Percentiles rank a stretch among this genome's conserved stretches.
Conservation (phyloP, 2,888 invertebrate genomes). For the Drosophila rellima region DNA sequence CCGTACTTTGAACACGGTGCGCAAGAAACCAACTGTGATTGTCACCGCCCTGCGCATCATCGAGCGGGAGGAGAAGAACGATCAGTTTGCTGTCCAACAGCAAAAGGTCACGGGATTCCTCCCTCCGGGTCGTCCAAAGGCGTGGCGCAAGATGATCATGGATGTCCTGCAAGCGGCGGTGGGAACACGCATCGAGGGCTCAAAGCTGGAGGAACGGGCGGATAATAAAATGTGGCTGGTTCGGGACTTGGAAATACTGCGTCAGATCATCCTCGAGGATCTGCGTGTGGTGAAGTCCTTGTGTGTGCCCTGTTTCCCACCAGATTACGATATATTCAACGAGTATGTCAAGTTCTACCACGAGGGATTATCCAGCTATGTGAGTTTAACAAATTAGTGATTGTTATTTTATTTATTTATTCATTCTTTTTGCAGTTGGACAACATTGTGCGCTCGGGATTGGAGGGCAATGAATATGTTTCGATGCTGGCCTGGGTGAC, state of each 20-base stretch:
- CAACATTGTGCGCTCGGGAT: constrained; percentile 93
- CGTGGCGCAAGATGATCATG: constrained; percentile 95
- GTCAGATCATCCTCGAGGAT: constrained; percentile 96
- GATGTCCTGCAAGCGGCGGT: constrained; percentile 93
- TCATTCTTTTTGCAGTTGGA: constrained; percentile 88
- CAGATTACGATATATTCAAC: constrained; percentile 96
- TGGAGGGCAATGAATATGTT: constrained; percentile 98
- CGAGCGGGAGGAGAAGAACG: constrained; percentile 98
- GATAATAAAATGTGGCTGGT: constrained; percentile 98
- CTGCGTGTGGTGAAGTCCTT: constrained; percentile 95
- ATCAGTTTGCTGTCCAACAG: constrained; percentile 92
- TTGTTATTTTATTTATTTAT: too few relatives aligned
- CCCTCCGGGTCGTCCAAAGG: constrained; percentile 97
- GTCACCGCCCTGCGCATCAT: constrained; percentile 98
- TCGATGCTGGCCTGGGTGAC: constrained; percentile 96
- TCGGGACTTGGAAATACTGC: constrained; percentile 94
- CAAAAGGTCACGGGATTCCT: constrained; percentile 91
- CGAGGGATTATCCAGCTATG: constrained; percentile 92
- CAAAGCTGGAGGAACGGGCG: constrained; percentile 95
- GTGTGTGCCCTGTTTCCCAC: constrained; percentile 97
- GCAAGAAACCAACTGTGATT: constrained; percentile 97
- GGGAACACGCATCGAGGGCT: constrained; percentile 95
- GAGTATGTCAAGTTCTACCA: constrained; percentile 98
- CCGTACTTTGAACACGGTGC: constrained; percentile 96
- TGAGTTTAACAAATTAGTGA: constrained; percentile 87